Evolutionary conservation across 1,140 invertebrate genomes (phyloP).

Genomic region (Sitobion miscanthi): DNA sequence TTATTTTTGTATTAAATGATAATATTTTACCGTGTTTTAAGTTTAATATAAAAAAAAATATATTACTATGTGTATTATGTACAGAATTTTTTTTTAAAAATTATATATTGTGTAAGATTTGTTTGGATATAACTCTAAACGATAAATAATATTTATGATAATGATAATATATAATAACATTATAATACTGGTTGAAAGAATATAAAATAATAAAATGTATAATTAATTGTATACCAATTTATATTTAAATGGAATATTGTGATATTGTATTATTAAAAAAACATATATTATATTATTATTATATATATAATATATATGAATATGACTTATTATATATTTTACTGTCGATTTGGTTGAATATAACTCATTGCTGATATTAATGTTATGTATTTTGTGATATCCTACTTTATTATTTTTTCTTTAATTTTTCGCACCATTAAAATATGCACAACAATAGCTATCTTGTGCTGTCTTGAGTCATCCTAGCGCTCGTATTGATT

Average conservation of each 20-base stretch:
- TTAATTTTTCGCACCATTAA: not conserved
- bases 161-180: conserved; percentile 12
- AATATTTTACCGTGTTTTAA: not conserved
- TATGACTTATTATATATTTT: conserved; percentile 38
- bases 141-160: not conserved
- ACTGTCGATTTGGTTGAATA: conserved; percentile 35
- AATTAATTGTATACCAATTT: conserved; percentile 50
- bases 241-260: conserved; percentile 50
- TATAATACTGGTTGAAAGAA: conserved; percentile 1
- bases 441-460: not conserved
- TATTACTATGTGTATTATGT: conserved; percentile 36
- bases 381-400: not conserved
- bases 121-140: not conserved
- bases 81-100: not conserved
- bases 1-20: conserved; percentile 24
- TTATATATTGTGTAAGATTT: conserved; percentile 22
- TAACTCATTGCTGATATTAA: not conserved
- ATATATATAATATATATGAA: conserved; percentile 3
- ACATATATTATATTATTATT: not conserved
- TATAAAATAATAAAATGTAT: conserved; percentile 33
- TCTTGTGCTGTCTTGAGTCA: not conserved
- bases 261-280: conserved; percentile 53
- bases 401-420: not conserved
- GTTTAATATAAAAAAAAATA: not conserved
- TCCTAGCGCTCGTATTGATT: not conserved